Evolutionary conservation across 2,113 vertebrate genomes (phyloP).

Genomic region (Capreolus pygargus): DNA sequence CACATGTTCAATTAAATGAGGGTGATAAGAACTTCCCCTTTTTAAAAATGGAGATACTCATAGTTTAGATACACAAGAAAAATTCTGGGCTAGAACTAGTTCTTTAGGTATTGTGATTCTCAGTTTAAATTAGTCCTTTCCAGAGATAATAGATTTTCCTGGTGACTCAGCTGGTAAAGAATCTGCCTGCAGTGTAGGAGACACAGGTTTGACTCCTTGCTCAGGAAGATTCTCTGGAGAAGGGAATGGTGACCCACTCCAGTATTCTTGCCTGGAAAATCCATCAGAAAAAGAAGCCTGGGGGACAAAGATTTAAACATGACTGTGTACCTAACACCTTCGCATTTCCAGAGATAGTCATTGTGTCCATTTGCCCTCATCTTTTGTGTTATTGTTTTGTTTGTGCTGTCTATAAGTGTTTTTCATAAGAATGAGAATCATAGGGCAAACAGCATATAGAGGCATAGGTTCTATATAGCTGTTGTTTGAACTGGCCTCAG

Average conservation of each 20-base stretch:
- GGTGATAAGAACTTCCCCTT: background rate
- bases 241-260: background rate
- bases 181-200: background rate
- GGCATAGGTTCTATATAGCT: background rate
- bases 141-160: background rate
- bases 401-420: background rate
- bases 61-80: background rate
- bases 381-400: background rate
- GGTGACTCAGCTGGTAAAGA: background rate
- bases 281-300: background rate
- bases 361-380: background rate
- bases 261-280: background rate
- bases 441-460: background rate
- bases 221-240: background rate
- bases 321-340: background rate
- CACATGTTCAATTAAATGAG: background rate
- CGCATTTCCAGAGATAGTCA: background rate
- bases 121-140: background rate
- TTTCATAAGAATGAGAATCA: background rate
- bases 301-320: background rate
- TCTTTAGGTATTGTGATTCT: background rate
- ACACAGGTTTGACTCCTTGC: background rate
- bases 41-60: background rate
- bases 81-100: background rate
- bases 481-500: background rate